Percentiles rank a stretch among this genome's conserved stretches.
These are phyloP conservation scores for Neopipo cinnamomea DNA, from an alignment of 2,113 vertebrate genomes.

Conservation along the genomic window DNA sequence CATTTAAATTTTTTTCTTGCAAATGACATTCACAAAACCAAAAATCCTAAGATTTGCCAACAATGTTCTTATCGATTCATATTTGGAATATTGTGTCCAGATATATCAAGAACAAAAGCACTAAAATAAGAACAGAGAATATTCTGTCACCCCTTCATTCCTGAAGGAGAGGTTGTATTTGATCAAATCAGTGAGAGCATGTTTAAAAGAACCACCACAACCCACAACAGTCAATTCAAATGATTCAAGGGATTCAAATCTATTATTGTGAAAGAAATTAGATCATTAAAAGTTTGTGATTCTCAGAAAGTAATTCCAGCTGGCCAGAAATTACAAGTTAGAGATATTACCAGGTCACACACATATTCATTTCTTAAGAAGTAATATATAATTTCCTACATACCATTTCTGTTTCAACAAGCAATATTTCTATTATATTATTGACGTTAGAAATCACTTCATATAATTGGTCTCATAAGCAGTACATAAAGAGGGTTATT, in stretches of 20 bases:
- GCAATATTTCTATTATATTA: conserved; percentile 2
- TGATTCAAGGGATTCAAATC: not conserved
- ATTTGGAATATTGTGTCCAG: not conserved
- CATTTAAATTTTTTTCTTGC: not conserved
- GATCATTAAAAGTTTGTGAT: not conserved
- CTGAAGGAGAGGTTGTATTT: not conserved
- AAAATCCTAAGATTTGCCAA: not conserved
- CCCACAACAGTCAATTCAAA: not conserved
- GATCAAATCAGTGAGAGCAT: not conserved
- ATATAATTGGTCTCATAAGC: conserved; percentile 2
- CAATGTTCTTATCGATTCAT: not conserved
- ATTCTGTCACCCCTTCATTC: not conserved
- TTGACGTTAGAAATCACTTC: not conserved
- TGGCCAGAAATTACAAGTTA: not conserved
- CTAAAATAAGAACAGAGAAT: not conserved
- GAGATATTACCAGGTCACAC: not conserved
- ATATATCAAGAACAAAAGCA: not conserved
- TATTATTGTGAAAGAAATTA: not conserved
- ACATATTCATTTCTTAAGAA: not conserved
- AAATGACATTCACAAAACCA: not conserved
- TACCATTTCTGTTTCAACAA: not conserved
- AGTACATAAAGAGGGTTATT: not conserved
- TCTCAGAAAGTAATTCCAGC: not conserved
- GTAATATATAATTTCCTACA: not conserved
- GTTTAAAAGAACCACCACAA: not conserved